phyloP scores from a whole-genome alignment of 2,113 vertebrate species.

The Penelope pileata region DNA sequence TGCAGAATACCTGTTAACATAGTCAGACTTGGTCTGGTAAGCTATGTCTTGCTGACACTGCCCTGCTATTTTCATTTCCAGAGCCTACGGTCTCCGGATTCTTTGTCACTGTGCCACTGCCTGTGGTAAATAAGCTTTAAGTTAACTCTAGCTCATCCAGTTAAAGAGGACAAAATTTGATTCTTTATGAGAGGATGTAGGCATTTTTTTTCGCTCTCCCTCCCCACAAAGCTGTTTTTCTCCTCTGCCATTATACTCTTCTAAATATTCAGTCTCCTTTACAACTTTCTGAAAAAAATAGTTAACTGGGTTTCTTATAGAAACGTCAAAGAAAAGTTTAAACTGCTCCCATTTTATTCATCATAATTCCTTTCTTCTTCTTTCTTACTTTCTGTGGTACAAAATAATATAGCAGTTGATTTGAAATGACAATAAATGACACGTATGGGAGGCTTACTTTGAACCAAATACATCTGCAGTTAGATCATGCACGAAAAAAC shows the following conservation, averaged over 20 bases:
- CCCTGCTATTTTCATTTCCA: background rate
- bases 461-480: background rate
- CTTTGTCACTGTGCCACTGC: fast-evolving
- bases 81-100: background rate
- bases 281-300: background rate
- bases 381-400: background rate
- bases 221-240: background rate
- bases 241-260: background rate
- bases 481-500: background rate
- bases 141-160: background rate
- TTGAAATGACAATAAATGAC: slow-evolving; percentile 2
- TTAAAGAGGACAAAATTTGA: background rate
- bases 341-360: background rate
- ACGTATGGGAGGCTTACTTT: background rate
- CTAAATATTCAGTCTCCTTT: background rate
- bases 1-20: background rate
- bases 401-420: background rate
- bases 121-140: background rate
- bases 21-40: background rate
- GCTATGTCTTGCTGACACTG: background rate
- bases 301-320: background rate
- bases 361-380: slow-evolving; percentile 24
- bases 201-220: background rate
- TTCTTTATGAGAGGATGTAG: background rate
- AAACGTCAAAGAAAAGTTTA: slow-evolving; percentile 47